Evolutionary conservation across 2,113 vertebrate genomes (phyloP), one percentile per base, ranked within the genome.

Genomic region (Prionailurus viverrinus): DNA sequence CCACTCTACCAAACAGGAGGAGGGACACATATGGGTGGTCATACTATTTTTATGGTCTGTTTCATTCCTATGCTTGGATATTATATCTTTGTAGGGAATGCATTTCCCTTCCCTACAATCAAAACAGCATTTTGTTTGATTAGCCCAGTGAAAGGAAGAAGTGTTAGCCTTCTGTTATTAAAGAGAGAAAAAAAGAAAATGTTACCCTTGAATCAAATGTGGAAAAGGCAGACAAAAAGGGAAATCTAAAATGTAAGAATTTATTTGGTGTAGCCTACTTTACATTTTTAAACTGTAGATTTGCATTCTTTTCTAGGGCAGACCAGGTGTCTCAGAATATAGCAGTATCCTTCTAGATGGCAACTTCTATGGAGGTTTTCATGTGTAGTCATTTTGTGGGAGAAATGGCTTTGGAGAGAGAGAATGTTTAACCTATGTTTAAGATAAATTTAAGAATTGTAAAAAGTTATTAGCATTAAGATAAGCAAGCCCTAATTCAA

Each of bases 111-210:
- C 15, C 73, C 21, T 93, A 39, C 36, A 92, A 58, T 92, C 27
- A 92, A 86, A 96, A 83, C 87, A 78, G 36, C 31, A 74, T 94
- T 97, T 95, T 91, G 21, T 95, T 97, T 96, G 51, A 96, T 66
- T 94, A 96, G 69, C 27, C 80, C 69, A 51, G 8, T 91, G 76
- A 93, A 88, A 96, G 55, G 48, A 83, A 96, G 15, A 78, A 23
- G 45, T 91, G 15, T 76, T 94, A 86, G 55, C 51, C 55, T 92
- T 97, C 92, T 94, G 31, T 89, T 96, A 63, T 36, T 85, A 95
- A 89, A 86, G 33, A 80, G 80, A 87, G 41, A 18, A 58, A 36
- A 31, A 79, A n/a, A 55, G 53, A 87, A 79, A 79, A 92, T 55
- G 61, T 11, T 27, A 88, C 27, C 31, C 31, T 81, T 21, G 61